Conservation (phyloP, 2,888 invertebrate genomes). For the Trichogramma dendrolimi region DNA sequence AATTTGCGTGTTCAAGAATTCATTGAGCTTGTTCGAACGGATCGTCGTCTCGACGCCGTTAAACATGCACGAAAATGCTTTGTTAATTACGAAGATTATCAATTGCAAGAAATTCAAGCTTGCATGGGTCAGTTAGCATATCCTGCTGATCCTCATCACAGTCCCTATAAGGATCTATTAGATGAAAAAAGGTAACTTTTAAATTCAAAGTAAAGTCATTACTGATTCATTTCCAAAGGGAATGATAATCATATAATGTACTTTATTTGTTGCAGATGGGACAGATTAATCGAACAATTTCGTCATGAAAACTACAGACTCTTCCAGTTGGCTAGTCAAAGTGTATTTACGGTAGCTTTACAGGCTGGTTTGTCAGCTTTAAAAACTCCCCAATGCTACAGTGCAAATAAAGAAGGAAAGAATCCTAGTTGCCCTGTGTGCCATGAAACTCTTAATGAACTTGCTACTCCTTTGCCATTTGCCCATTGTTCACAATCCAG, state of each 20-base stretch:
- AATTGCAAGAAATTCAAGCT: constrained; percentile 81
- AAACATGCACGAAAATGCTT: constrained; percentile 92
- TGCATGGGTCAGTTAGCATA: constrained; percentile 95
- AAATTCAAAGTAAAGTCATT: neutral
- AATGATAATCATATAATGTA: neutral
- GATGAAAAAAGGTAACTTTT: constrained; percentile 56
- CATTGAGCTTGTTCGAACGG: constrained; percentile 85
- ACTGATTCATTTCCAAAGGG: neutral
- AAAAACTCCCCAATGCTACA: constrained; percentile 73
- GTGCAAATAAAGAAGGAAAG: constrained; percentile 59
- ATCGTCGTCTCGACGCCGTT: constrained; percentile 85
- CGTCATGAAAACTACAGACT: constrained; percentile 89
- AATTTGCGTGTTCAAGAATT: constrained; percentile 91
- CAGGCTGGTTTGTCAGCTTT: constrained; percentile 92
- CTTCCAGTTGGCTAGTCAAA: constrained; percentile 86
- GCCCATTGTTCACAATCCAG: constrained; percentile 96
- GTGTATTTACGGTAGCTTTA: constrained; percentile 85
- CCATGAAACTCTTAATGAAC: constrained; percentile 76
- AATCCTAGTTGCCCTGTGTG: constrained; percentile 92
- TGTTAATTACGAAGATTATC: constrained; percentile 80
- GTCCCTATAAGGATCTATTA: constrained; percentile 68
- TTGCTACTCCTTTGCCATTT: constrained; percentile 84
- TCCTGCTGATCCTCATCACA: constrained; percentile 67
- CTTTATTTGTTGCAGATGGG: constrained; percentile 63
- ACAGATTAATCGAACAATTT: constrained; percentile 81